Evolutionary conservation across 2,888 invertebrate species (phyloP), one percentile per base, ranked within the genome.

Genomic region (Matsumyia berberina): DNA sequence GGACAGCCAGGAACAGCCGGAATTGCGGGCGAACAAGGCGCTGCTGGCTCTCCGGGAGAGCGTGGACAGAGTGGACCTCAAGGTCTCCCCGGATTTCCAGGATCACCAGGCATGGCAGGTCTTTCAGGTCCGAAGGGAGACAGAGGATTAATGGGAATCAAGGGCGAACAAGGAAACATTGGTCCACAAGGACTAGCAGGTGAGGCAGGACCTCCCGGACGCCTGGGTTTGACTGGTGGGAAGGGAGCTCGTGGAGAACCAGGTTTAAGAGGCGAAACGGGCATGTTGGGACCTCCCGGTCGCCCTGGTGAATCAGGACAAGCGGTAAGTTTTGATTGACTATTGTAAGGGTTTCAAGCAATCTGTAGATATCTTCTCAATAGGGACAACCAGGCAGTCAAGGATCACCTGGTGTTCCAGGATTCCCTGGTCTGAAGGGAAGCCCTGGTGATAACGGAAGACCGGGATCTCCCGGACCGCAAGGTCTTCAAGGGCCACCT

Each of bases 1-100:
- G 96, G 96, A 17, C 96, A 96, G 88, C 93, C 95, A 0, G 96
- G 96, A 2, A 92, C 93, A 5, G 94, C 95, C 0, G 97, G 97
- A 0, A 91, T 93, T 0, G 93, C 95, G 5, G 95, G 95, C 37
- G 95, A 95, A 88, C 90, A 93, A 11, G 96, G 96, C 1, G 95
- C 96, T n/a, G 91, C 93, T 0, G 97, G 97, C 0, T 93, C 93
- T 0, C 93, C 94, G 1, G 97, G 96, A 39, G 96, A 96, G 87
- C 92, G 96, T 79, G 97, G 97, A 1, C 93, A 93, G 17, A 93
- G 94, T 29, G 97, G 97, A 2, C 92, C 94, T 5, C 95, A 94
- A 87, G 96, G 96, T 0, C 88, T 93, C 0, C 94, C 94, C 88
- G 96, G 95, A 0, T 93, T 94, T 58, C 93, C 95, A 0, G 96